Evolutionary conservation across 1,140 invertebrate species (phyloP), one percentile per base, ranked within the genome.

Genomic region (Drosophila ironensis): DNA sequence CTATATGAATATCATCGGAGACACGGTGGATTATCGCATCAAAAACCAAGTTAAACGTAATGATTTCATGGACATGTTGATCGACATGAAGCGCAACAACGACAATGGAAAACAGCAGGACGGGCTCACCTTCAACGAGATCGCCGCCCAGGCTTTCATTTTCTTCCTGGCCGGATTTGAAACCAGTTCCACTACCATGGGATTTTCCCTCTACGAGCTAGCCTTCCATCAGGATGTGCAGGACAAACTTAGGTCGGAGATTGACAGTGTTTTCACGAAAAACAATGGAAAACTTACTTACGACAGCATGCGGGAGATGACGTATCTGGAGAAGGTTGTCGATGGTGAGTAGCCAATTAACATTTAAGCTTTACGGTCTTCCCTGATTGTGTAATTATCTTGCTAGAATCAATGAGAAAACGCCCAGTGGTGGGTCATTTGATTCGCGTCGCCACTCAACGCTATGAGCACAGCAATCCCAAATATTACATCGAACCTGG

Each of bases 151-250:
- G 90, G 70, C 91, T 57, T 72, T 90, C 67, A 17, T 90, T 45
- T 91, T 94, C 73, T 92, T 81, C 76, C 42, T 92, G 12, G 93
- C 92, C 47, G 93, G 93, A 3, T 93, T 91, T 51, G 94, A 94
- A 37, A 94, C 93, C 0, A 93, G 92, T 1, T 90, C 92, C 0
- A 91, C 91, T 0, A 91, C 91, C 0, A 88, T 94, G 51, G 80
- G 90, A 1, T 91, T 90, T 25, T 70, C 92, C 0, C 69, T 94
- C 1, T 90, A 90, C 25, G 90, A 91, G 50, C 69, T 94, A 28
- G 92, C 92, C 0, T 69, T 80, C 3, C 75, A 94, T 77, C 90
- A 89, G 11, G 91, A 92, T 7, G 77, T 91, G 24, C 93, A 94
- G 72, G 52, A 74, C 3, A 89, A 51, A 35, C 40, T 91, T 1